Base-by-base conservation (phyloP, 2,888 invertebrate species). In the Synanthedon formicaeformis region DNA sequence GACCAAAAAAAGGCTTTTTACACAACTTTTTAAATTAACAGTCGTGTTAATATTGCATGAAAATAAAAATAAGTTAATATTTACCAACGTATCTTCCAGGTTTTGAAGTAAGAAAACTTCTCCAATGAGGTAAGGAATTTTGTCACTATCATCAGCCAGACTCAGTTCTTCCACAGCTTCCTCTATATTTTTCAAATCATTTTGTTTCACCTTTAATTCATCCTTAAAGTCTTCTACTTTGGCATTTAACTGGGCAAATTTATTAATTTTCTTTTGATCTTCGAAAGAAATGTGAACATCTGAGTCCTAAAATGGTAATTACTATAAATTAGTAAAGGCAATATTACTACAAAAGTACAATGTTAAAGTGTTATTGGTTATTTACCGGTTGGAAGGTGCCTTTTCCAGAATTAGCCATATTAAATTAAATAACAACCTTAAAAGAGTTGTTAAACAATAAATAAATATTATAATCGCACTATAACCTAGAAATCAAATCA, bases 241-340 rank as follows among this genome's bases (percentile, higher is more conserved):
- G 1, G 96, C 97, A 88, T 98, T 98, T 58, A 95, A 91, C 57
- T 96, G 91, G 1, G 99, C 99, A 83, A 99, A 99, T 75, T 93
- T 93, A 80, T 99, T 99, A 59, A 99, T 99, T 86, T 96, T 96
- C 72, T 96, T 95, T 81, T 99, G 99, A 86, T 99, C 99, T 78
- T 97, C 98, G 71, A 91, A 96, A 0, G 96, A 96, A 64, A 99
- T 97, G 76, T 97, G 95, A 56, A 97, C 95, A 88, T 97, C 97
- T 51, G 93, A 92, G 70, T 96, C 95, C 92, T 93, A 58, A 70
- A 74, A 51, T 40, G 52, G 48, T 51, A 55, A 57, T 34, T 8
- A 34, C 10, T 10, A 34, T 8, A 45, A 51, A 51, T 16, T 13
- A 53, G 11, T 45, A 45, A n/a, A 45, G 45, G 13, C 14, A 34